Percentiles rank a stretch among this genome's conserved stretches.
These are phyloP conservation scores for Galleria mellonella DNA, from an alignment of 1,140 invertebrate genomes.

Conservation along the genomic window DNA sequence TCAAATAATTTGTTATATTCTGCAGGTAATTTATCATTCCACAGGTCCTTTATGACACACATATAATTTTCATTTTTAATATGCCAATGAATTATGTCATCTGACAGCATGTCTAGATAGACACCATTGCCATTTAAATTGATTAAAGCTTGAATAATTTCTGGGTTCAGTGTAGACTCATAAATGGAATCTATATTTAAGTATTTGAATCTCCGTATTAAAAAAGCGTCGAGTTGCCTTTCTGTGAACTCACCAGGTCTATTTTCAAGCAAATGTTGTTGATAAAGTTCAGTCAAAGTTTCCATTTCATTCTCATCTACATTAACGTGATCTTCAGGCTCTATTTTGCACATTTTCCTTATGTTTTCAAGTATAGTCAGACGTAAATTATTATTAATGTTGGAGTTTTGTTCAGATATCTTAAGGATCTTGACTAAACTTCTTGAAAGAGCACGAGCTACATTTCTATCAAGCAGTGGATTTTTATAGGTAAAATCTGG, in stretches of 20 bases:
- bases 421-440: constrained; percentile 47
- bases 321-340: constrained; percentile 34
- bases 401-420: constrained; percentile 23
- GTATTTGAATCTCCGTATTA: constrained; percentile 34
- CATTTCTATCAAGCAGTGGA: constrained; percentile 41
- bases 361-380: constrained; percentile 37
- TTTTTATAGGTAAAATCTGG: constrained; percentile 39
- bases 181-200: constrained; percentile 21
- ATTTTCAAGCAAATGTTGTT: constrained; percentile 12
- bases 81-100: constrained; percentile 43
- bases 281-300: constrained; percentile 27
- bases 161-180: constrained; percentile 29
- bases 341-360: constrained; percentile 34
- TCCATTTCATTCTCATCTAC: constrained; percentile 35
- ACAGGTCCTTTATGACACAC: constrained; percentile 24
- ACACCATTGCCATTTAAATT: constrained; percentile 38
- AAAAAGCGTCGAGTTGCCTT: constrained; percentile 37
- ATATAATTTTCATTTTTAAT: constrained; percentile 16
- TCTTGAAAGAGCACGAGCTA: constrained; percentile 40
- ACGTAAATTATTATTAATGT: constrained; percentile 32
- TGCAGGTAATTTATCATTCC: constrained; percentile 16
- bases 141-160: constrained; percentile 44
- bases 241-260: constrained; percentile 6
- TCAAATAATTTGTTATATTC: constrained; percentile 10
- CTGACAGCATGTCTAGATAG: constrained; percentile 18